These are phyloP conservation scores for Epizoanthus stellaris DNA, from an alignment of 92 coral and sea anemone species.

Conservation along the genomic window DNA sequence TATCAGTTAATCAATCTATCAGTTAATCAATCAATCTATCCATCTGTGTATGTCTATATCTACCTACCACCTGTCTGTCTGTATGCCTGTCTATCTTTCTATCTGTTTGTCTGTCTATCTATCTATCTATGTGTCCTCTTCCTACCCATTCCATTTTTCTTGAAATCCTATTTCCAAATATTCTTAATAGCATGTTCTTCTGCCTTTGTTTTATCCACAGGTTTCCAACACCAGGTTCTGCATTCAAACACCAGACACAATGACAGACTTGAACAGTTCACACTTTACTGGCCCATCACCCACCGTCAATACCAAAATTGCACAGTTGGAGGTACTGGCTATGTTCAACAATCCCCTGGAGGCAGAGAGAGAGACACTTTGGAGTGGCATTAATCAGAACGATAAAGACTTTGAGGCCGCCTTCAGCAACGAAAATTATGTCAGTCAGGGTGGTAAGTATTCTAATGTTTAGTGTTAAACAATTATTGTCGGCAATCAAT, in stretches of 20 bases:
- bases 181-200: not conserved
- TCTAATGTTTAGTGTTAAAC: not conserved
- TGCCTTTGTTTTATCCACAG: not conserved
- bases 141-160: not conserved
- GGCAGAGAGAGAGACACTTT: slow-evolving; percentile 42
- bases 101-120: no score
- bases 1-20: no score
- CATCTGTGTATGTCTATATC: no score
- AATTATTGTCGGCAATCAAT: not conserved
- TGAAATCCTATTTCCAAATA: no score
- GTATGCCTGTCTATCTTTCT: no score
- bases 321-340: slow-evolving; percentile 79
- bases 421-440: slow-evolving; percentile 65
- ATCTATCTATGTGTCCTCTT: not conserved
- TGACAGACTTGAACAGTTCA: slow-evolving; percentile 54
- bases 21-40: no score
- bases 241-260: slow-evolving; percentile 64
- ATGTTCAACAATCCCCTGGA: slow-evolving; percentile 89
- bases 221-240: slow-evolving; percentile 33
- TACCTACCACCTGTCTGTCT: no score
- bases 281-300: slow-evolving; percentile 74
- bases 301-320: slow-evolving; percentile 83
- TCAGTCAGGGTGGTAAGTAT: slow-evolving; percentile 2
- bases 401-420: slow-evolving; percentile 90
- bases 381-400: slow-evolving; percentile 50